Evolutionary conservation across 2,888 invertebrate species (phyloP), one percentile per base, ranked within the genome.

Genomic region (Hydropsyche betteni): DNA sequence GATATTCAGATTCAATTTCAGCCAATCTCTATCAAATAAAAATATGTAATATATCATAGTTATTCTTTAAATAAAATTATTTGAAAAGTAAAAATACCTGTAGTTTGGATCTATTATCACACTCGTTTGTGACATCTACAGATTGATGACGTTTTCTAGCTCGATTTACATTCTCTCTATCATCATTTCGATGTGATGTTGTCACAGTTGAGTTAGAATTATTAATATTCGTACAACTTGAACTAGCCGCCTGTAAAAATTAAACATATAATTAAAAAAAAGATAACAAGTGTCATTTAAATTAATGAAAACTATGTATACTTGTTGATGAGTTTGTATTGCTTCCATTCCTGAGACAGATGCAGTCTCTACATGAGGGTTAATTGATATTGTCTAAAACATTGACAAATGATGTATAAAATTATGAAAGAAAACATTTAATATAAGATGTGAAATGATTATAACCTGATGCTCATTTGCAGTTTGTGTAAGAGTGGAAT

Each of bases 1-100:
- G 92, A 82, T 92, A 92, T 82, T 94, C 93, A 14, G 92, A 92
- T 82, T 91, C 91, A 68, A 90, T 80, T 79, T 61, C 53, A 58
- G 80, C 91, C 91, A 80, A 91, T 92, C 70, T 93, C 93, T 81
- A 93, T 24, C 93, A 61, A 36, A 73, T n/a, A 71, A 71, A 52
- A 16, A 34, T 14, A n/a, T 55, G 0, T 55, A 69, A 24, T 24
- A 24, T 33, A 68, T 33, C 34, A 68, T 68, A 34, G 8, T 24
- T 24, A 55, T 12, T 74, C 33, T 61, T 12, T 72, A 72, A 10
- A 4, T 38, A 69, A 8, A 81, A 12, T 4, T 24, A 68, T 68
- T 44, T 10, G 44, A 53, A 38, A 81, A 44, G 78, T 80, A 55
- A 76, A 78, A n/a, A 82, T 82, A 6, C 83, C 82, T 82, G 81